Evolutionary conservation across 2,888 invertebrate genomes (phyloP).

Genomic region (Entomobrya proxima): DNA sequence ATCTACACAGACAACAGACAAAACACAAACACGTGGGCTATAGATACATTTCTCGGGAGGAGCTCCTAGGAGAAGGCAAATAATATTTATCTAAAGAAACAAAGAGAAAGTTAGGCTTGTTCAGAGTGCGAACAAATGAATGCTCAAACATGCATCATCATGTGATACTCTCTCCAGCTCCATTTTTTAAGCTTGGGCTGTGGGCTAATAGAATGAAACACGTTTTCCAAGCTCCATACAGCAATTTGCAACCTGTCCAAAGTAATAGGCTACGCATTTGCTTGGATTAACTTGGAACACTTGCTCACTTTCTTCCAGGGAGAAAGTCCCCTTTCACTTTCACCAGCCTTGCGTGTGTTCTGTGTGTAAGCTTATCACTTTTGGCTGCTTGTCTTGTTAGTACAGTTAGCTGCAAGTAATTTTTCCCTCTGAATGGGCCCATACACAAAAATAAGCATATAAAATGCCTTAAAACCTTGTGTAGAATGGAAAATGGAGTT

Average conservation of each 20-base stretch:
- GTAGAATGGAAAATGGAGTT: neutral
- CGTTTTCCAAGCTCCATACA: conserved; percentile 62
- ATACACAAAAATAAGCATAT: neutral
- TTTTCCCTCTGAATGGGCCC: conserved; percentile 3
- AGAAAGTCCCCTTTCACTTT: conserved; percentile 40
- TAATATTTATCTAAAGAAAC: too few species aligned
- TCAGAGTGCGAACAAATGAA: neutral
- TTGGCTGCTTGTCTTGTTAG: conserved; percentile 33
- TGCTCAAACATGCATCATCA: neutral
- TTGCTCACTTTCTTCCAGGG: conserved; percentile 63
- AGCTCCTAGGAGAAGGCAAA: too few species aligned
- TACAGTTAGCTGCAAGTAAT: neutral
- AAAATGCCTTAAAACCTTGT: conserved; percentile 1
- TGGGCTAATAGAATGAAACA: conserved; percentile 62
- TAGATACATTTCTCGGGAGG: too few species aligned
- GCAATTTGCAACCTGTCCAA: conserved; percentile 67
- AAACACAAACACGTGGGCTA: too few species aligned
- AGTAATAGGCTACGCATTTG: conserved; percentile 65
- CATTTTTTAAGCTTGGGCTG: neutral
- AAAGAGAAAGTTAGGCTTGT: neutral
- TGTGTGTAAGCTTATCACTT: conserved; percentile 56
- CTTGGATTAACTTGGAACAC: conserved; percentile 67
- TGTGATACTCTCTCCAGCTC: neutral
- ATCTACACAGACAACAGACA: too few species aligned
- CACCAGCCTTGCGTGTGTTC: too few species aligned